These are phyloP conservation scores for Microcebus murinus DNA, from an alignment of 2,113 vertebrate genomes.

Conservation along the genomic window DNA sequence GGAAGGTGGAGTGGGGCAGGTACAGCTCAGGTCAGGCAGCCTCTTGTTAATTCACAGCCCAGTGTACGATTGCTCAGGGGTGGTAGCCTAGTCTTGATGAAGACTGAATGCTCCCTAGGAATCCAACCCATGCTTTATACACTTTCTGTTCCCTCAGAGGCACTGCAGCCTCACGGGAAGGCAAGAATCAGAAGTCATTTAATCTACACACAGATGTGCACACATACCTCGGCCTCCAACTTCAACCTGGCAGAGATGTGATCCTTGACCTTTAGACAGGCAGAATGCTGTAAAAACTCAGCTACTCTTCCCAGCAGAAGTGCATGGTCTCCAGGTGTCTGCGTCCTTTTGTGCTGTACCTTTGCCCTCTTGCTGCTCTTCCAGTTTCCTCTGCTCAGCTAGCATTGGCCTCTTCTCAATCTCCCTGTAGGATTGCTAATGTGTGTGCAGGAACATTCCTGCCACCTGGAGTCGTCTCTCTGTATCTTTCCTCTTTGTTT, in stretches of 20 bases:
- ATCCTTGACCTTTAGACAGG: not conserved
- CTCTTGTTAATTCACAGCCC: fast-evolving
- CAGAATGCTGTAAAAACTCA: not conserved
- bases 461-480: slow-evolving; percentile 70
- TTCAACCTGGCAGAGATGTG: not conserved
- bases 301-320: not conserved
- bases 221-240: not conserved
- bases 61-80: not conserved
- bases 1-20: not conserved
- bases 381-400: not conserved
- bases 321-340: not conserved
- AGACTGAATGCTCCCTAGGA: not conserved
- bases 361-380: not conserved
- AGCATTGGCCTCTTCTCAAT: not conserved
- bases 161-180: not conserved
- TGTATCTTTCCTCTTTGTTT: slow-evolving; percentile 59
- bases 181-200: not conserved
- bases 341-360: not conserved
- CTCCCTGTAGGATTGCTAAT: not conserved
- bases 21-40: fast-evolving
- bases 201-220: not conserved
- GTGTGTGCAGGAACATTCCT: not conserved
- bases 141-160: not conserved
- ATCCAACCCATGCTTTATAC: not conserved
- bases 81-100: not conserved